These are phyloP conservation scores for Orgyia antiqua DNA, from an alignment of 2,888 invertebrate genomes.

Conservation along the genomic window DNA sequence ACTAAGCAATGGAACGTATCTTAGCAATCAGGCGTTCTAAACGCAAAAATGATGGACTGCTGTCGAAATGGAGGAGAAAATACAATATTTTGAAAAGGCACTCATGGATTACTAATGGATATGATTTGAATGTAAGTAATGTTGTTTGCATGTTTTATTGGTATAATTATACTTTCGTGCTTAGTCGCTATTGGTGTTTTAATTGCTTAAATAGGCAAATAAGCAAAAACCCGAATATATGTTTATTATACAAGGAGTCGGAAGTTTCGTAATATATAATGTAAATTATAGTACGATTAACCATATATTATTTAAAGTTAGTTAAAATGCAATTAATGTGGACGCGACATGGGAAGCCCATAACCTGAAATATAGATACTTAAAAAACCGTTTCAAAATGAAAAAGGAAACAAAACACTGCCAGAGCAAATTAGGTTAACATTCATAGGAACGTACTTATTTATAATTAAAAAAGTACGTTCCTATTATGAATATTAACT, in stretches of 20 bases:
- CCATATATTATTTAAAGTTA: too few relatives aligned
- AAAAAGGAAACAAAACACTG: too few relatives aligned
- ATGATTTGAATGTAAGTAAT: slow-evolving; percentile 62
- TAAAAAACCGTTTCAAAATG: too few relatives aligned
- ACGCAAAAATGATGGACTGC: slow-evolving; percentile 54
- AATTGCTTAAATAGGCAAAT: slow-evolving; percentile 1
- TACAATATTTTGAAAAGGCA: slow-evolving; percentile 50
- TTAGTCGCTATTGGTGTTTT: slow-evolving; percentile 4
- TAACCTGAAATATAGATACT: too few relatives aligned
- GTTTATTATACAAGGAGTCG: slow-evolving; percentile 1
- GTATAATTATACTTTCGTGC: slow-evolving; percentile 2
- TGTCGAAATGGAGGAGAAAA: slow-evolving; percentile 59
- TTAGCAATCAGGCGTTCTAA: slow-evolving; percentile 62
- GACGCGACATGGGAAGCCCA: too few relatives aligned
- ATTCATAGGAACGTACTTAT: too few relatives aligned
- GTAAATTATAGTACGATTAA: too few relatives aligned
- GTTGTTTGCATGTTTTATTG: slow-evolving; percentile 1
- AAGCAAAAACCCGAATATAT: slow-evolving; percentile 1
- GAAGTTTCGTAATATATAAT: too few relatives aligned
- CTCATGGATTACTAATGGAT: slow-evolving; percentile 60
- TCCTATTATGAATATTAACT: too few relatives aligned
- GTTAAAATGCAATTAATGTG: too few relatives aligned
- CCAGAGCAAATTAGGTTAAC: too few relatives aligned
- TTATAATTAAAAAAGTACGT: too few relatives aligned
- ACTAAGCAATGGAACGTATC: slow-evolving; percentile 57